Evolutionary conservation across 1,140 invertebrate species (phyloP), one percentile per base, ranked within the genome.

Genomic region (Melipona quadrifasciata): DNA sequence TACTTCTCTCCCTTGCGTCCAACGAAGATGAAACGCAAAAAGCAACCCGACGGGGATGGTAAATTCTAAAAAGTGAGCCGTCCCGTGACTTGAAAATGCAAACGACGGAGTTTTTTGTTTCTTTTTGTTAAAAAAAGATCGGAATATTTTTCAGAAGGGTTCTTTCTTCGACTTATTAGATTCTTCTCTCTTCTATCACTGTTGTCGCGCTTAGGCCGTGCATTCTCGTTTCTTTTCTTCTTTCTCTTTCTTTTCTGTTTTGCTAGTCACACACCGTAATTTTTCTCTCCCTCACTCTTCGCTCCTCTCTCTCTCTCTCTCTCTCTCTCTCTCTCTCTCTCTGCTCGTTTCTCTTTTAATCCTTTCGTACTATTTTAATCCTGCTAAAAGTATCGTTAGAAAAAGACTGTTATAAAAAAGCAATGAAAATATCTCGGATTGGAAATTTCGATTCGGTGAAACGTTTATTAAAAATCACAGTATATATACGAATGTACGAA

Each of bases 131-230:
- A 47, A 64, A 76, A 72, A 72, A 55, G 19, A 67, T 67, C 39
- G 19, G 21, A 57, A 16, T 80, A 53, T 80, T 51, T 51, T 80
- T 73, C 77, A 51, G 53, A 17, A 39, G 58, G 53, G 70, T 73
- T 65, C 6, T 39, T 24, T 17, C 16, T 53, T 70, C 39, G 76
- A 67, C 51, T 19, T 51, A 24, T 5, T 27, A 21, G 31, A 24
- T n/a, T n/a, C 4, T 27, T 39, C 17, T 55, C 31, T 34, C 34
- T 16, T 79, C n/a, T 21, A 47, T 47, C 68, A 39, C 57, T 75
- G n/a, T 74, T 14, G 27, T 86, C 85, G 80, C 90, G 72, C 83
- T 92, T 92, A 92, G 91, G 91, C 91, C 91, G 91, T 92, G 64
- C 90, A 82, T 87, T 71, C 80, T 87, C 85, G 57, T 80, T 77